Conservation (phyloP, 2,113 vertebrate genomes). For the Vulpes ferrilata region DNA sequence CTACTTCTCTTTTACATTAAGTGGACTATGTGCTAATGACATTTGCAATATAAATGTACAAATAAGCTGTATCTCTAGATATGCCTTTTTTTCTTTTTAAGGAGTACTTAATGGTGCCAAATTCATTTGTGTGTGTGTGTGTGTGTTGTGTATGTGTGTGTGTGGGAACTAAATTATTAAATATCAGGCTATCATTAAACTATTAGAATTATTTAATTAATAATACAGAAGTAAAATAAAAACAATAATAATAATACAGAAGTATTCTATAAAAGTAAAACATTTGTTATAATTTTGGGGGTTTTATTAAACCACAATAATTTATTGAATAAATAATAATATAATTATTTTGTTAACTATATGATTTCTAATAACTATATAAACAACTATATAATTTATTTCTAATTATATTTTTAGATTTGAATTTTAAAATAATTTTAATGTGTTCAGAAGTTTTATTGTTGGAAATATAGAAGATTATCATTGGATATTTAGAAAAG, state of each 20-base stretch:
- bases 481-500: background rate
- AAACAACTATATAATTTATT: background rate
- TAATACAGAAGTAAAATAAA: background rate
- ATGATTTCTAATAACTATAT: background rate
- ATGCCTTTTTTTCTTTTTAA: background rate
- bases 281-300: background rate
- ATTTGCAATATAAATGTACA: background rate
- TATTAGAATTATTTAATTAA: background rate
- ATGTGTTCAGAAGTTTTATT: background rate
- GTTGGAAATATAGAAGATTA: background rate
- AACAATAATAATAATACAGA: background rate
- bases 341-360: background rate
- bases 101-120: background rate
- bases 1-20: background rate
- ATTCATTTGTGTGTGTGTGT: background rate
- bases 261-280: background rate
- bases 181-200: background rate
- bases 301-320: background rate
- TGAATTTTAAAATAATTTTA: background rate
- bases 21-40: background rate
- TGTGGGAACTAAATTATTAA: background rate
- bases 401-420: background rate
- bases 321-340: background rate
- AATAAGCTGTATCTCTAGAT: background rate
- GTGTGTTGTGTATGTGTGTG: rapidly evolving